These are phyloP conservation scores for Halichoerus grypus DNA, from an alignment of 2,113 vertebrate genomes.

Conservation along the genomic window DNA sequence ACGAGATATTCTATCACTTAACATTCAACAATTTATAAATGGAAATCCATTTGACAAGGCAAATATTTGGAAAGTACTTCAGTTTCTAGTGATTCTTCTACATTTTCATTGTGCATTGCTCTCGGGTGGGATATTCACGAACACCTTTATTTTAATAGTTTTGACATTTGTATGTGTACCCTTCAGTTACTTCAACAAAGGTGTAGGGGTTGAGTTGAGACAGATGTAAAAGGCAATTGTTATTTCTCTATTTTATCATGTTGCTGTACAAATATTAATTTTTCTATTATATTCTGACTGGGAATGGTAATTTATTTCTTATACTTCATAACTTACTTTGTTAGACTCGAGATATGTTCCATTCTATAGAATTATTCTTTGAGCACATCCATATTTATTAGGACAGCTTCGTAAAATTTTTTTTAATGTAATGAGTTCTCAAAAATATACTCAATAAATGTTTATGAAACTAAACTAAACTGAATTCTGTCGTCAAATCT, in stretches of 20 bases:
- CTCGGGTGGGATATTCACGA: neutral
- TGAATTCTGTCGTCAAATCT: neutral
- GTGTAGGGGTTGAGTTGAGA: neutral
- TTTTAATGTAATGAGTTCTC: conserved; percentile 2
- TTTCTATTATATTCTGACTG: neutral
- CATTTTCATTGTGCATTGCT: neutral
- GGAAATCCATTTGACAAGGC: neutral
- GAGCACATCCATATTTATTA: neutral
- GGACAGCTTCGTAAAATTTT: neutral
- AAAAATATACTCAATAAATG: neutral
- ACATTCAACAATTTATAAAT: neutral
- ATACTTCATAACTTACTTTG: neutral
- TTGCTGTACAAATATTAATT: neutral
- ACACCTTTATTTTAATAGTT: neutral
- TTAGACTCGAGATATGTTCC: neutral
- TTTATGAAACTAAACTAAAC: neutral
- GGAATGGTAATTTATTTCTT: conserved; percentile 11
- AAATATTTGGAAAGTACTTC: neutral
- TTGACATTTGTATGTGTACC: neutral
- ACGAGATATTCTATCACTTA: neutral
- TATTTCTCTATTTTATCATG: conserved; percentile 2
- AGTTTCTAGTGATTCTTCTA: neutral
- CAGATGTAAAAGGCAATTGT: neutral
- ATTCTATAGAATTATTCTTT: neutral
- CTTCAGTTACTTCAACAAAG: neutral